Conservation (phyloP, 2,888 invertebrate genomes). For the Lepeophtheirus nordmannii region DNA sequence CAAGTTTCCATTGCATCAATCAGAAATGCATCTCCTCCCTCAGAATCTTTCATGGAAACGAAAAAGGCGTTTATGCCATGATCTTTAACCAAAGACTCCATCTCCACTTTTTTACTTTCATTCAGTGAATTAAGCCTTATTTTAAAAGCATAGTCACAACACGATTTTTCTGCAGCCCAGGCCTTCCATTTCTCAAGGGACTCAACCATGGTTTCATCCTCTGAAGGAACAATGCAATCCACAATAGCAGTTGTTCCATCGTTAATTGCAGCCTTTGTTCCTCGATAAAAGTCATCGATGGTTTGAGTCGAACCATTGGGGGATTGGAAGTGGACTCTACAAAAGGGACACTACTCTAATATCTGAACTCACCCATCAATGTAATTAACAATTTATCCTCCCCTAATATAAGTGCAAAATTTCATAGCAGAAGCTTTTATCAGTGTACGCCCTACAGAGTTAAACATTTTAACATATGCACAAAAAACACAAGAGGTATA, state of each 20-base stretch:
- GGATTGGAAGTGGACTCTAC: slow-evolving; percentile 18
- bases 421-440: too few relatives aligned
- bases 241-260: slow-evolving; percentile 17
- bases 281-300: slow-evolving; percentile 10
- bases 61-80: slow-evolving; percentile 13
- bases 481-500: too few relatives aligned
- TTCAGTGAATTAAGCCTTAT: background rate
- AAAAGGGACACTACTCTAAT: too few relatives aligned
- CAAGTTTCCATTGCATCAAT: background rate
- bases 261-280: slow-evolving; percentile 8
- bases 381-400: too few relatives aligned
- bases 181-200: slow-evolving; percentile 19
- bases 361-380: too few relatives aligned
- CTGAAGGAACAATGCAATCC: slow-evolving; percentile 11
- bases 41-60: background rate
- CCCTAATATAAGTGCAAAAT: too few relatives aligned
- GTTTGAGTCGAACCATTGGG: background rate
- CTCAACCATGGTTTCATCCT: slow-evolving; percentile 15
- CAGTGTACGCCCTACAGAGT: too few relatives aligned
- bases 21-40: slow-evolving; percentile 7
- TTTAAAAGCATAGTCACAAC: slow-evolving; percentile 12
- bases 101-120: background rate
- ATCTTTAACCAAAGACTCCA: background rate
- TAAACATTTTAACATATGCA: too few relatives aligned
- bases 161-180: slow-evolving; percentile 24